Evolutionary conservation across 1,140 invertebrate species (phyloP), one percentile per base, ranked within the genome.

Genomic region (Bombus superbus): DNA sequence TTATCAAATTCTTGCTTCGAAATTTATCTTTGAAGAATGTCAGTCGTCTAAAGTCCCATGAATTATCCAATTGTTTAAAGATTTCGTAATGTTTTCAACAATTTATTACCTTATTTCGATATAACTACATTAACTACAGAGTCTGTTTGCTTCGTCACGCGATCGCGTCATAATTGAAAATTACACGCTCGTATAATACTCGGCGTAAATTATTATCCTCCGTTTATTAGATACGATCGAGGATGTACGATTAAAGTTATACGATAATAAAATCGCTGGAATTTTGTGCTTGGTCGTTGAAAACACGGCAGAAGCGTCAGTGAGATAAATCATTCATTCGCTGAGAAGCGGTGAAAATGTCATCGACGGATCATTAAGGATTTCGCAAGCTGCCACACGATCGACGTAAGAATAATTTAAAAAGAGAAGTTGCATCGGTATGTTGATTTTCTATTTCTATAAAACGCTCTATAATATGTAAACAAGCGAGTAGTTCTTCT

Each of bases 1-100:
- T n/a, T 5, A 13, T 5, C 4, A n/a, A 1, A 62, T 13, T n/a
- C 28, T 62, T n/a, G 1, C 3, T 59, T 3, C 28, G 6, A 62
- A n/a, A 62, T n/a, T 62, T 22, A 53, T 22, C 18, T 53, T 22
- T 0, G 18, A 22, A 53, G 6, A 53, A 53, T 6, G 18, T 53
- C 47, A 22, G 22, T 22, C 22, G 8, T 53, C 6, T 5, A 53
- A 53, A 22, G 47, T 22, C 0, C 0, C 18, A 8, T 6, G 8
- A 53, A 6, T 53, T 22, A 53, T 22, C 1, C 47, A 5, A 62
- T 13, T 13, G 3, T 13, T n/a, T 13, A 62, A 62, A 13, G 28
- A 62, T 62, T n/a, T 0, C 28, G 0, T 62, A n/a, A 11, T 2
- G 28, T 62, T n/a, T 28, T 28, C n/a, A 10, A 62, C 4, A 62